phyloP scores from a whole-genome alignment of 2,888 invertebrate genomes.

The Cerastoderma edule region DNA sequence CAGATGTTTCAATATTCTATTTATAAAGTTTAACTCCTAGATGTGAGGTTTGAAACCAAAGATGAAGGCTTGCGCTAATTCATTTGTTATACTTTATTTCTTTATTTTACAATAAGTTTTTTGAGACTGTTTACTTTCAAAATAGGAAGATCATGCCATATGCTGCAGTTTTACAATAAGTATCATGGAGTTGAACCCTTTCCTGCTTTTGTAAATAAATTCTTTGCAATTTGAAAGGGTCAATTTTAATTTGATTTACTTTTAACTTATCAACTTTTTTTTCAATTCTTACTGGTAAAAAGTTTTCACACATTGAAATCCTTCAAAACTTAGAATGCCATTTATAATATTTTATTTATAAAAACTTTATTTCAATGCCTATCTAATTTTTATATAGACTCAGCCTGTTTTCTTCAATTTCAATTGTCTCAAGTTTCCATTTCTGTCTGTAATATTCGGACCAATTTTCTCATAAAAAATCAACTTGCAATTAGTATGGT shows the following conservation, averaged over 20 bases:
- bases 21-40: background rate
- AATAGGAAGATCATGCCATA: no score
- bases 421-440: background rate
- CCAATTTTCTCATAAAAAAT: background rate
- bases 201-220: no score
- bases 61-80: background rate
- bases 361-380: no score
- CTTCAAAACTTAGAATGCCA: background rate
- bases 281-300: background rate
- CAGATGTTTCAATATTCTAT: background rate
- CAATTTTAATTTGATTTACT: no score
- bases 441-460: background rate
- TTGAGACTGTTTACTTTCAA: no score
- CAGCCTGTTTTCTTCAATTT: no score
- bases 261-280: no score
- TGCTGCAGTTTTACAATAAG: no score
- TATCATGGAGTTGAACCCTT: no score
- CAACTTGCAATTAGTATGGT: background rate
- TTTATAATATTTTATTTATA: no score
- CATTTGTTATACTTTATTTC: background rate
- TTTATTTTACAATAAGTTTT: background rate
- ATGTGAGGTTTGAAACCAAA: background rate
- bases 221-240: no score
- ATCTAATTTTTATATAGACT: no score
- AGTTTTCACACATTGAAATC: background rate